Evolutionary conservation across 2,888 invertebrate genomes (phyloP).

Genomic region (Apeira syringaria): DNA sequence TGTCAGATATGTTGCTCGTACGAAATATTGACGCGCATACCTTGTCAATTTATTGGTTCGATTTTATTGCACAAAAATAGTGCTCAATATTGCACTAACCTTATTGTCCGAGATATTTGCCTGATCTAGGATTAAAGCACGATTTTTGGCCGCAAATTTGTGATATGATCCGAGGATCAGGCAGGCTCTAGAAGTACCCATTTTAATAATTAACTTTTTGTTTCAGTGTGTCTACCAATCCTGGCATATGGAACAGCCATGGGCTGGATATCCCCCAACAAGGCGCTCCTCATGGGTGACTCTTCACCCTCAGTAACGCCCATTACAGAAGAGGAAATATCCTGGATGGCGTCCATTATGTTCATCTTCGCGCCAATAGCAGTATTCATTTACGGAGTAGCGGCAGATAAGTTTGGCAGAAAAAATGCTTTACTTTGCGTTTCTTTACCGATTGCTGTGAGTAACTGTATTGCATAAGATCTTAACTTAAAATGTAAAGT

Average conservation of each 20-base stretch:
- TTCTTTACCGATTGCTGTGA: slow-evolving; percentile 67
- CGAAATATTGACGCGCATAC: no score
- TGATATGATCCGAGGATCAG: no score
- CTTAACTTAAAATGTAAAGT: no score
- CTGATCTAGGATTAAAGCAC: no score
- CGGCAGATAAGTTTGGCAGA: slow-evolving; percentile 77
- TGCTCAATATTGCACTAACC: no score
- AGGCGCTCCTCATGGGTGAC: slow-evolving; percentile 70
- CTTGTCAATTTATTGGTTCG: no score
- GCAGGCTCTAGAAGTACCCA: no score
- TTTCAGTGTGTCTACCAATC: slow-evolving; percentile 81
- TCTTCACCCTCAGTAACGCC: slow-evolving; percentile 58
- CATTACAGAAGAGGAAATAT: slow-evolving; percentile 69
- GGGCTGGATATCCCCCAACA: slow-evolving; percentile 84
- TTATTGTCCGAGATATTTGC: no score
- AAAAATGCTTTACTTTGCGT: slow-evolving; percentile 70
- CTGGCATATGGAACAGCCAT: slow-evolving; percentile 80
- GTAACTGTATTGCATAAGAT: no score
- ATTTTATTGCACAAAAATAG: no score
- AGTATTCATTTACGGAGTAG: slow-evolving; percentile 77
- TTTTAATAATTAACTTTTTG: slow-evolving; percentile 7
- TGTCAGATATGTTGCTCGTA: no score
- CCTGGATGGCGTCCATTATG: slow-evolving; percentile 84
- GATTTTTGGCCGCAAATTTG: no score
- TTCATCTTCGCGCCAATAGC: slow-evolving; percentile 82